Evolutionary conservation across 2,797 vertebrate species (phyloP), one percentile per base, ranked within the genome.

Genomic region (Netta rufina): DNA sequence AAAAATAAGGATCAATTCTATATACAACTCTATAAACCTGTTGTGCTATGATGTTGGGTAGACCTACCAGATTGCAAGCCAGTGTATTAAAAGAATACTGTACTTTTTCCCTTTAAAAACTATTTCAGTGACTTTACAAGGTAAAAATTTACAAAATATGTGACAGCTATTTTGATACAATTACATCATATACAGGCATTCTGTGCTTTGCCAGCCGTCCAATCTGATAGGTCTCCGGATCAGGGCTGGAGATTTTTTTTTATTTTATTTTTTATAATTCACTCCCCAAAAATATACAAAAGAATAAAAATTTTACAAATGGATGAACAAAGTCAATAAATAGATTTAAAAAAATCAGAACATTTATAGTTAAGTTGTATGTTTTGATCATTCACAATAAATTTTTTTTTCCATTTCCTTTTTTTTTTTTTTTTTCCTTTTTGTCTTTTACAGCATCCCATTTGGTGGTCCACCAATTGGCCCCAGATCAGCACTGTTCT

Each of bases 111-210:
- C 96, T 98, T 98, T 98, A 98, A 98, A 98, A 98, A 98, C 98
- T 98, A 98, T 98, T 98, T 99, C 98, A 99, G 98, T 98, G 98
- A 99, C 99, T 99, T 99, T 99, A 99, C 99, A 99, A 99, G 98
- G 98, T 99, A 99, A 99, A 99, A 99, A 99, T 98, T 98, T 98
- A 98, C 98, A 98, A 98, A 98, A 98, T 98, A 98, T 98, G 98
- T 99, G 98, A 98, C 98, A 99, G 98, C 98, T 98, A 98, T 98
- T 98, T 99, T 97, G 98, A 98, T 99, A 98, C 98, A 98, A 98
- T 99, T 99, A 99, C 98, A 99, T 99, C 98, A 99, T 99, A 98
- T 99, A 99, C 98, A 99, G 97, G 98, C 98, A 98, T 98, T 98
- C 98, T 98, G 97, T 99, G 98, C 98, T 98, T 99, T 99, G 98